Evolutionary conservation across 2,888 invertebrate species (phyloP), one percentile per base, ranked within the genome.

Genomic region (Panorpa germanica): DNA sequence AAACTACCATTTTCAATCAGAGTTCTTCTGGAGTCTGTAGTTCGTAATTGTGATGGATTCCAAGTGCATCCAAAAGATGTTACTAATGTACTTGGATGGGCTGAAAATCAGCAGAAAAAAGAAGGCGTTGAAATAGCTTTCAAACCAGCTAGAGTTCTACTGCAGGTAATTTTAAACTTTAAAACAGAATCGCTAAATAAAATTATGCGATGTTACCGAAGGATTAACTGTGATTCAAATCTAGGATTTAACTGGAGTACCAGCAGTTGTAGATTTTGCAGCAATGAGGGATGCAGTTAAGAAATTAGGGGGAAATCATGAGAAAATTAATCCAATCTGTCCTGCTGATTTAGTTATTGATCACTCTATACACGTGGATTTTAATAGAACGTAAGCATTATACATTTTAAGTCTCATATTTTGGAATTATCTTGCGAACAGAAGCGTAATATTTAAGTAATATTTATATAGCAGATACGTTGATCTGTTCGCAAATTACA

Each of bases 301-400:
- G 40, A 57, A 63, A 13, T 58, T 96, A 4, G 81, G 81, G 0
- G 93, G 91, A 0, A 66, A 95, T 57, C 82, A 93, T 0, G 66
- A 86, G 41, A 80, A 76, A 51, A 95, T 98, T 45, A 96, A 98
- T 59, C 96, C 96, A 1, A 73, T 86, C 34, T 96, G 95, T 45
- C 95, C 96, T 0, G 90, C 91, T 0, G 96, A 98, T 58, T 63
- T 98, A 39, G 95, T 98, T 23, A 93, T 98, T 33, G 98, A 98
- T 55, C 96, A 98, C 50, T 95, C 95, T 0, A 80, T 98, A 26
- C 95, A 96, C 57, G 96, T 93, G 16, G 96, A 98, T 58, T 88
- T 85, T 49, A 69, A 73, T 4, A 64, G 82, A 49, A 57, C 61
- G 75, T 77, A 56, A 55, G 51, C 39, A 31, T 30, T 25, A 34